Evolutionary conservation across 2,888 invertebrate genomes (phyloP).

Genomic region (Xestia ashworthii): DNA sequence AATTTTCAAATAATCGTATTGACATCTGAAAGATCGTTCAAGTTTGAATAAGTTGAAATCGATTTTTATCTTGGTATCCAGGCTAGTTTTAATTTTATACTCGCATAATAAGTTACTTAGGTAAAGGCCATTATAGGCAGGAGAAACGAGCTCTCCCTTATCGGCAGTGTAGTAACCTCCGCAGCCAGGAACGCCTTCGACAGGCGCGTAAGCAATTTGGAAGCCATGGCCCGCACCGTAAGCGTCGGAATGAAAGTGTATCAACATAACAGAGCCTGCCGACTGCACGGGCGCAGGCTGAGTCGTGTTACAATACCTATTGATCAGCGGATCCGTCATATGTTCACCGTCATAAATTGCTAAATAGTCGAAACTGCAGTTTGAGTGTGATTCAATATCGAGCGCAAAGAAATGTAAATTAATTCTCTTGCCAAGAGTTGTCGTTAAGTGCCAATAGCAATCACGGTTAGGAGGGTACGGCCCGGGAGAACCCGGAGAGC

Average conservation of each 20-base stretch:
- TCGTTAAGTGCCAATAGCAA: conserved; percentile 94
- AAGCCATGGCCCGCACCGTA: conserved; percentile 94
- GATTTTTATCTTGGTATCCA: conserved; percentile 92
- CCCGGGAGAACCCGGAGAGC: conserved; percentile 97
- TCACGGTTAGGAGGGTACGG: conserved; percentile 96
- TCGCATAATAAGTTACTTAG: conserved; percentile 93
- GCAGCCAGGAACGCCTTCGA: conserved; percentile 95
- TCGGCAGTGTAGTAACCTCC: conserved; percentile 93
- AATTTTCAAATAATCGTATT: conserved; percentile 91
- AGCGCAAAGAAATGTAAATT: conserved; percentile 95
- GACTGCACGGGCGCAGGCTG: conserved; percentile 94
- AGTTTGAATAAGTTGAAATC: conserved; percentile 92
- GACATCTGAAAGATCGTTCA: conserved; percentile 91
- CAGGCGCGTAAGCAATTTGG: conserved; percentile 94
- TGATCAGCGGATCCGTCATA: conserved; percentile 88
- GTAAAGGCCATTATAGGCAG: conserved; percentile 90
- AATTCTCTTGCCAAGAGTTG: conserved; percentile 93
- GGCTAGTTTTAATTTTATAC: conserved; percentile 93
- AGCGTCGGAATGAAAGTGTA: conserved; percentile 96
- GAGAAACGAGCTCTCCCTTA: conserved; percentile 92
- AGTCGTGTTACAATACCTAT: conserved; percentile 94
- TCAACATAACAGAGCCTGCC: conserved; percentile 91
- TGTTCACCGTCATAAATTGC: conserved; percentile 91
- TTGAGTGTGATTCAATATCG: conserved; percentile 93
- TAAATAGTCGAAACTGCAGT: conserved; percentile 94